These are phyloP conservation scores for Phania funesta DNA, from an alignment of 2,888 invertebrate genomes.

Conservation along the genomic window DNA sequence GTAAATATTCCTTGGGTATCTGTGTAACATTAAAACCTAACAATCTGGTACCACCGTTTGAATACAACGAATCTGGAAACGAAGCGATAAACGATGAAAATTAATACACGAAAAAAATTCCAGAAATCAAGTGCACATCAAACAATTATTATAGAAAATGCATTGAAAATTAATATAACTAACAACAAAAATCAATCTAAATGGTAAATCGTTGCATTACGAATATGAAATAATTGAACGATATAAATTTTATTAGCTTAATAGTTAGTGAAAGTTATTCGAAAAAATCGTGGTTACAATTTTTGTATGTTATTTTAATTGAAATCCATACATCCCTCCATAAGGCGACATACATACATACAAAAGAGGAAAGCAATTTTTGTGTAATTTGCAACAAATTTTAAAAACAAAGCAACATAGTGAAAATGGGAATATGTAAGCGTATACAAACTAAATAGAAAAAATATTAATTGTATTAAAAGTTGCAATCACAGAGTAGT, in stretches of 20 bases:
- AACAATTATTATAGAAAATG: constrained; percentile 26
- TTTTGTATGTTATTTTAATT: constrained; percentile 25
- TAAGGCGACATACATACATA: constrained; percentile 22
- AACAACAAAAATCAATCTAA: constrained; percentile 15
- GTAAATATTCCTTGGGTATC: too few species aligned
- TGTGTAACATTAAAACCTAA: not conserved
- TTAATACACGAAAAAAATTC: constrained; percentile 62
- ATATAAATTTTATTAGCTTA: not conserved
- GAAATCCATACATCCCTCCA: constrained; percentile 39
- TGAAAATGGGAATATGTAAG: constrained; percentile 60
- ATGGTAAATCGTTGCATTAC: not conserved
- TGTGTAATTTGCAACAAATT: constrained; percentile 64
- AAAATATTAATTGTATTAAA: constrained; percentile 23
- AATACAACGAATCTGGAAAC: constrained; percentile 54
- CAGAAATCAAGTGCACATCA: constrained; percentile 54
- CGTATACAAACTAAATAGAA: constrained; percentile 48
- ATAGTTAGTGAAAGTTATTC: constrained; percentile 49
- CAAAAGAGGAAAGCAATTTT: constrained; percentile 37
- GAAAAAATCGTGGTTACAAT: constrained; percentile 17
- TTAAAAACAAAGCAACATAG: constrained; percentile 49
- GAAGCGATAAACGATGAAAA: constrained; percentile 66
- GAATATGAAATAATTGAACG: constrained; percentile 30
- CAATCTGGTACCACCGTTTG: constrained; percentile 15
- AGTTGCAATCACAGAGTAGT: constrained; percentile 39
- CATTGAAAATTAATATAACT: constrained; percentile 24